Evolutionary conservation across 2,113 vertebrate species (phyloP).

Genomic region (Eulemur rufifrons): DNA sequence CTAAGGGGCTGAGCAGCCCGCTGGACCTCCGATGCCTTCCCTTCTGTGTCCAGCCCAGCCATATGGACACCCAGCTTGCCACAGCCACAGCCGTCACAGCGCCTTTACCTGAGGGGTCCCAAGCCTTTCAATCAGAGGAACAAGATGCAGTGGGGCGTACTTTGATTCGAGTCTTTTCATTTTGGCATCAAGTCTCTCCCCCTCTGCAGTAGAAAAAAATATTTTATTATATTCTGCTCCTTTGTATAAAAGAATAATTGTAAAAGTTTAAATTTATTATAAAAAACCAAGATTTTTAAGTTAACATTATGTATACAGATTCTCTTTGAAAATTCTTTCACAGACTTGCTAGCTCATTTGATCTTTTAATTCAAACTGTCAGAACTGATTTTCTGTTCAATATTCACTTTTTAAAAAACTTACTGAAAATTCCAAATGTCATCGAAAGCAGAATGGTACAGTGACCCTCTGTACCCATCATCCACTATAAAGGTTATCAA

Average conservation of each 20-base stretch:
- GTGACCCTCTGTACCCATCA: background rate
- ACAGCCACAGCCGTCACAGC: background rate
- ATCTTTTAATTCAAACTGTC: background rate
- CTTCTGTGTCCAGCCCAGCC: background rate
- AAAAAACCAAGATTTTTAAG: background rate
- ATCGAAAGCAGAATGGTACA: background rate
- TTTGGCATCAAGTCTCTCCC: conserved; percentile 93
- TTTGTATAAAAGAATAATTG: background rate
- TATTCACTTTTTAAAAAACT: background rate
- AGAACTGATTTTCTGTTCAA: background rate
- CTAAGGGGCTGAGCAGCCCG: rapidly evolving
- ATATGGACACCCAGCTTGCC: rapidly evolving
- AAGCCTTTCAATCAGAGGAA: conserved; percentile 91
- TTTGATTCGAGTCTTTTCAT: conserved; percentile 94
- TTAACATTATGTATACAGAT: background rate
- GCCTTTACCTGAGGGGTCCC: conserved; percentile 91
- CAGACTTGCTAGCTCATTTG: background rate
- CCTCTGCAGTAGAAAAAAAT: conserved; percentile 85
- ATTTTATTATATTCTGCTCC: background rate
- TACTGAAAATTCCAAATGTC: background rate
- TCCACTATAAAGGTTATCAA: background rate
- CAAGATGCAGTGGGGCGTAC: conserved; percentile 90
- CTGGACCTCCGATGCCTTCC: background rate
- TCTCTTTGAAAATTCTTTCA: background rate
- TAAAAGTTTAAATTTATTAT: background rate